Evolutionary conservation across 2,797 vertebrate genomes (phyloP).

Genomic region (Typhlichthys eigenmanni): DNA sequence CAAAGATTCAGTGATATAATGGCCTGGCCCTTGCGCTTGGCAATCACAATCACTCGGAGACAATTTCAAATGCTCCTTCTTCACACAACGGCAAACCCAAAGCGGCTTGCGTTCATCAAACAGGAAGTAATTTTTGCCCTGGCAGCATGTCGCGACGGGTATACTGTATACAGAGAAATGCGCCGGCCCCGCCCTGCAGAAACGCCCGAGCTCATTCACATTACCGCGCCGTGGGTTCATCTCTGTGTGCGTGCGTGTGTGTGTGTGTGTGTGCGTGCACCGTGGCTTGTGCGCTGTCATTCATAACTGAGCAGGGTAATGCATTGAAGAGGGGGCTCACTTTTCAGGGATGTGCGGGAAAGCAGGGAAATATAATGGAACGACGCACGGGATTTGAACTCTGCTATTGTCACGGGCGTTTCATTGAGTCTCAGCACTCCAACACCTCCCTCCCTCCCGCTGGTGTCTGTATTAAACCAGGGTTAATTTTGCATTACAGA

Average conservation of each 20-base stretch:
- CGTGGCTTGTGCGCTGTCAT: constrained; percentile 48
- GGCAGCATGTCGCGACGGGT: constrained; percentile 80
- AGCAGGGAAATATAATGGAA: constrained; percentile 69
- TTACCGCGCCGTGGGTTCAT: no score
- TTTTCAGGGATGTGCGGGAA: constrained; percentile 59
- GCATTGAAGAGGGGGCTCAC: constrained; percentile 43
- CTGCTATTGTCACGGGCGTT: constrained; percentile 53
- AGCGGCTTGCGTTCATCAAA: constrained; percentile 92
- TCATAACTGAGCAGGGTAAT: constrained; percentile 54
- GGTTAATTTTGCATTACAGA: constrained; percentile 75
- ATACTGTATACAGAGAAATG: constrained; percentile 9
- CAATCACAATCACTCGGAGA: constrained; percentile 98
- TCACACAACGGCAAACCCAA: constrained; percentile 86
- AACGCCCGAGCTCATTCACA: constrained; percentile 19
- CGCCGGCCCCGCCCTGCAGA: constrained; percentile 13
- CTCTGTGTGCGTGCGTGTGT: no score
- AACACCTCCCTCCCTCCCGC: constrained; percentile 1
- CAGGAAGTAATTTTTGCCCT: constrained; percentile 88
- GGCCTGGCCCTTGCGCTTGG: constrained; percentile 90
- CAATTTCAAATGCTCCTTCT: constrained; percentile 93
- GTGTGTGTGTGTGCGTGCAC: constrained; percentile 10
- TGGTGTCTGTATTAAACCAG: constrained; percentile 56
- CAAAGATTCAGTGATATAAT: constrained; percentile 99
- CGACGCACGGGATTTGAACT: constrained; percentile 69
- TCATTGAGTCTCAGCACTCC: constrained; percentile 34